Base-by-base conservation (phyloP, 2,888 invertebrate genomes). In the Leptopilina myrica region DNA sequence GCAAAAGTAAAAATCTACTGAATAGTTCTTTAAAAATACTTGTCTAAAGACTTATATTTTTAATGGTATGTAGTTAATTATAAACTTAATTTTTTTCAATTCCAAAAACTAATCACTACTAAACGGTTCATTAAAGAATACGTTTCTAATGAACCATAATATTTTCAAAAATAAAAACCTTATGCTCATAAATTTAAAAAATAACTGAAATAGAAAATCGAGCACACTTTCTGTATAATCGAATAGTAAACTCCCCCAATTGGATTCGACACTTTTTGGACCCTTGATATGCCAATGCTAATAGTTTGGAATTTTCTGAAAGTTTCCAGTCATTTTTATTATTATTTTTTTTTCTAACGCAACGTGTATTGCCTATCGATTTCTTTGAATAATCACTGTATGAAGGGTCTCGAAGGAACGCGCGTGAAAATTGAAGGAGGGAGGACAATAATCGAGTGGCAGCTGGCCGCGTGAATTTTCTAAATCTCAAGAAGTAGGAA, bases 401-500 rank as follows among this genome's bases (percentile, higher is more conserved):
- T 12, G 67, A 69, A 56, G 69, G 69, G 69, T 56, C 53, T 56
- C 53, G 69, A 53, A 53, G 49, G 20, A 49, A 33, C 33, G 33
- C 69, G 69, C 69, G 53, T 69, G 69, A 69, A 69, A 69, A 69
- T 69, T 69, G 15, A 53, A 69, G 49, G 20, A 64, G 67, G 20
- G 65, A 56, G 76, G 79, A 83, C 81, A 81, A 81, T 83, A 79
- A 53, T 46, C 59, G 14, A 77, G 77, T 77, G 83, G 80, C 83
- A 83, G 83, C 83, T 81, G 83, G 78, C 69, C 76, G 56, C 76
- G 49, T 80, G 81, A 73, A 80, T 81, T 80, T 80, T 53, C 76
- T 15, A 78, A 59, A 49, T 81, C 81, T 81, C 81, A 78, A 78
- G 79, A 77, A 78, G 78, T 43, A 75, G 66, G 81, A 77, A 65